Conservation (phyloP, 2,113 vertebrate genomes). For the Archocentrus centrarchus region DNA sequence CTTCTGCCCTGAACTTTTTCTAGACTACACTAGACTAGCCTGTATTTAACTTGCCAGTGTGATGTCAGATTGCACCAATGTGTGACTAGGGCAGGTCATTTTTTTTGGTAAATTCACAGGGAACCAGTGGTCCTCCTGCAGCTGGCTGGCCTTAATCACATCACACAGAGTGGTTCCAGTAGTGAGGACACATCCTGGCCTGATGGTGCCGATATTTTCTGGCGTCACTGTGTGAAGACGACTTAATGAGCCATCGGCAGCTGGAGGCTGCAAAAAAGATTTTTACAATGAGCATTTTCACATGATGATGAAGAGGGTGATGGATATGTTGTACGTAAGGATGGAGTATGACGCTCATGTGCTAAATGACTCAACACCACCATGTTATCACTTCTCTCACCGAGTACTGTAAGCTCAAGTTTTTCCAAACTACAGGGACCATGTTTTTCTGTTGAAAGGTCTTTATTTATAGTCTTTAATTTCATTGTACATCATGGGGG, state of each 20-base stretch:
- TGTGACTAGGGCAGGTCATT: neutral
- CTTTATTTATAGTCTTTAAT: conserved; percentile 9
- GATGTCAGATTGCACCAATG: neutral
- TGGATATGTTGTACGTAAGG: neutral
- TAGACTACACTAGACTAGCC: neutral
- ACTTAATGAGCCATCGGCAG: neutral
- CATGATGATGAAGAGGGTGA: neutral
- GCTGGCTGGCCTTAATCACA: neutral
- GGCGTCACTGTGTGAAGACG: neutral
- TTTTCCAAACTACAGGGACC: neutral
- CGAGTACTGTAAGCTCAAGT: neutral
- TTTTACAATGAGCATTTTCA: neutral
- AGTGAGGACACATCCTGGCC: neutral
- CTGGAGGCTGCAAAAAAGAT: neutral
- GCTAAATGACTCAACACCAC: neutral
- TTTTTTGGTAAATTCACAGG: too few relatives aligned
- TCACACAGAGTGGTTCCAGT: neutral
- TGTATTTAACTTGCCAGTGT: neutral
- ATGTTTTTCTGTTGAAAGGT: conserved; percentile 2
- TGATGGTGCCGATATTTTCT: neutral
- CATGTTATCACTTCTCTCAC: neutral
- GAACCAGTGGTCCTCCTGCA: neutral
- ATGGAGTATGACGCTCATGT: neutral
- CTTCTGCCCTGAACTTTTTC: neutral
- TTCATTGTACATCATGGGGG: conserved; percentile 21